A percentile compares a stretch with the other conserved stretches of the same genome.
Conservation (phyloP, 2,888 invertebrate genomes). For the Phania funesta region DNA sequence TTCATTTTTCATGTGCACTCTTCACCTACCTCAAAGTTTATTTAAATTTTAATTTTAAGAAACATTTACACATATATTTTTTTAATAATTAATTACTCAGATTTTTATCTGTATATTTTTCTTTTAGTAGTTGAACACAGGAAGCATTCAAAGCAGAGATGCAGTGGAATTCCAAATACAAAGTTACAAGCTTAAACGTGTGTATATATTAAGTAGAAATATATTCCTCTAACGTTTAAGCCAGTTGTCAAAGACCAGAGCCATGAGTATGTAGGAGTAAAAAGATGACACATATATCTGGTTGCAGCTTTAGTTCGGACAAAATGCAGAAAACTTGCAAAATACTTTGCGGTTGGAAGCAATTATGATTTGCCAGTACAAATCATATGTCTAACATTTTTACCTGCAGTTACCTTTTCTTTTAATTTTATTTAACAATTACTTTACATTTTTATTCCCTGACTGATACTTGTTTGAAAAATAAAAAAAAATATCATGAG, state of each 20-base stretch:
- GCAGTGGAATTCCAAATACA: too few species aligned
- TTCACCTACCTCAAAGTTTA: constrained; percentile 3
- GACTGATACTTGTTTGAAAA: not conserved
- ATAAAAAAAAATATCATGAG: constrained; percentile 33
- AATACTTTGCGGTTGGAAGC: not conserved
- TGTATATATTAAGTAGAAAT: too few species aligned
- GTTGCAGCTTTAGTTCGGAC: too few species aligned
- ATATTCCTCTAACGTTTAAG: too few species aligned
- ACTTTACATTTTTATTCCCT: not conserved
- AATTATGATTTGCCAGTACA: not conserved
- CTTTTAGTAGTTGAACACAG: too few species aligned
- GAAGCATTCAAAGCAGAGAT: too few species aligned
- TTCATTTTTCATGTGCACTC: not conserved
- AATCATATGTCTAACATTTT: not conserved
- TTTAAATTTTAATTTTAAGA: constrained; percentile 35
- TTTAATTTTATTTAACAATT: not conserved
- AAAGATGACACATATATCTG: too few species aligned
- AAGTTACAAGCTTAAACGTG: too few species aligned
- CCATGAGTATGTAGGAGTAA: too few species aligned
- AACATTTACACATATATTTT: not conserved
- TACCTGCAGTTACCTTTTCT: not conserved
- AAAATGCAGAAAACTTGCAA: too few species aligned
- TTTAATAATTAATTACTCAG: constrained; percentile 6
- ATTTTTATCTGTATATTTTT: constrained; percentile 6
- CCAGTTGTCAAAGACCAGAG: too few species aligned